A percentile compares a stretch with the other conserved stretches of the same genome.
Conservation (phyloP, 2,888 invertebrate genomes). For the Electrophaes corylata region DNA sequence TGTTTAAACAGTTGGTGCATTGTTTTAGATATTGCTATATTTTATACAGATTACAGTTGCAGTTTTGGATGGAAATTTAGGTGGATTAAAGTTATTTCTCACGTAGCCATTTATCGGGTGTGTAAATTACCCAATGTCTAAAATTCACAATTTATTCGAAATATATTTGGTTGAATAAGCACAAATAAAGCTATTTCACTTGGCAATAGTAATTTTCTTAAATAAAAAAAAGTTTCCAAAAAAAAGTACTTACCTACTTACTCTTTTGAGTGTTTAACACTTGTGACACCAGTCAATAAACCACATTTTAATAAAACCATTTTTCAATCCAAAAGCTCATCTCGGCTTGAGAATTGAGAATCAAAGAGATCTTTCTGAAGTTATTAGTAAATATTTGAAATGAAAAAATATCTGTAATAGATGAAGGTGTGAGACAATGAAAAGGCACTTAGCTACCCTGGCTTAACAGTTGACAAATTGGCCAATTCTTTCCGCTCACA, state of each 20-base stretch:
- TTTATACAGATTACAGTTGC: constrained; percentile 5
- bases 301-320: constrained; percentile 9
- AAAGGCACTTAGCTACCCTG: constrained; percentile 67
- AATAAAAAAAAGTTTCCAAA: no score
- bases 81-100: constrained; percentile 6
- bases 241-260: no score
- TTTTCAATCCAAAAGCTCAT: constrained; percentile 20
- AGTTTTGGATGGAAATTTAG: background rate
- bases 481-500: constrained; percentile 68
- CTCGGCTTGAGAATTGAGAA: constrained; percentile 20
- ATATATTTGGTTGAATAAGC: no score
- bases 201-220: no score
- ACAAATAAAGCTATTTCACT: no score
- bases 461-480: constrained; percentile 75
- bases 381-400: constrained; percentile 56
- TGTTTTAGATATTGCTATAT: constrained; percentile 11
- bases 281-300: constrained; percentile 9
- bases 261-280: no score
- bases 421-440: constrained; percentile 68
- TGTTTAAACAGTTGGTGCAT: constrained; percentile 51
- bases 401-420: constrained; percentile 50
- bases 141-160: background rate
- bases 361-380: constrained; percentile 28
- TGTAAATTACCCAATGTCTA: background rate
- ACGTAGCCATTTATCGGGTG: constrained; percentile 12